Base-by-base conservation (phyloP, 2,113 vertebrate species). In the Rattus rattus region DNA sequence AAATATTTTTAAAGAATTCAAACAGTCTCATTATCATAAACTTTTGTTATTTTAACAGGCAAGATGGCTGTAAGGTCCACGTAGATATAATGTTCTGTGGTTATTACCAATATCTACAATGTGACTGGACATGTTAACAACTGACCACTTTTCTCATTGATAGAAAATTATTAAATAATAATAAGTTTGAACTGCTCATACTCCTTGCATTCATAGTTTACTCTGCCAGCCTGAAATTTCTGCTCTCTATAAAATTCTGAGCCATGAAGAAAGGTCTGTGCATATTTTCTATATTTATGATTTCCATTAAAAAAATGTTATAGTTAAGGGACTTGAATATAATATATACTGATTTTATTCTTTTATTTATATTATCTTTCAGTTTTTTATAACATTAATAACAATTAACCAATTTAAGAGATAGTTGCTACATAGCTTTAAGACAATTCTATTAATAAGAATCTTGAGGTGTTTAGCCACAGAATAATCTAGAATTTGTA, bases 111-210 rank as follows among this genome's bases (percentile, higher is more conserved):
- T 73, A 79, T 84, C 28, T 1, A 92, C 22, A 70, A n/a, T 36
- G 14, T 85, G 52, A 56, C 75, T 97, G 54, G 24, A 76, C 0
- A 79, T 75, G 33, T 36, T 56, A 10, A 79, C 11, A 91, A 47
- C 69, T 73, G 94, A 97, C 72, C 61, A 86, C 11, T 70, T 93
- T 94, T 7, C 1, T 94, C 17, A 59, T 59, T 36, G 49, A 24
- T 85, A 91, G 54, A 76, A 97, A 63, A 86, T 59, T 72, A 73
- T 96, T 36, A 83, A 20, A 95, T 88, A 77, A 84, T 81, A 92
- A 67, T 11, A 90, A 93, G 81, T 93, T 22, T 96, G 47, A 61
- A 93, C 4, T 30, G 16, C 39, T 63, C 39, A 63, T 14, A 43
- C 30, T 63, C 14, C 22, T 63, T 63, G 59, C 13, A 10, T 30